phyloP scores from a whole-genome alignment of 2,888 invertebrate genomes.

The Leptopilina drosophilae region DNA sequence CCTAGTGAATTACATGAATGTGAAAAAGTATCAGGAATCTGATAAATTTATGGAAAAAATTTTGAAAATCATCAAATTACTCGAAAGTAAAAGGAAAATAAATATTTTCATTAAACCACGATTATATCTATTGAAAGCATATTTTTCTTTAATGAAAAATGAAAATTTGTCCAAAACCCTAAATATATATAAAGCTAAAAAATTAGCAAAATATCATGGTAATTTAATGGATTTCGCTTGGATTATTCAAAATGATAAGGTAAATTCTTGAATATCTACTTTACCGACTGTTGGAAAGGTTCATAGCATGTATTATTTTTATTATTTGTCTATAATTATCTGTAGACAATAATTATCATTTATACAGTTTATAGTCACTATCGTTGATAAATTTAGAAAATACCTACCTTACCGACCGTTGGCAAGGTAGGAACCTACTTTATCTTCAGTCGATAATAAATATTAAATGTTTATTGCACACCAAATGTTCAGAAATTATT shows the following conservation, averaged over 20 bases:
- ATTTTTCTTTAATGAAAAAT: not conserved
- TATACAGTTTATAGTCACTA: too few relatives aligned
- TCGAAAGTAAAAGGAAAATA: not conserved
- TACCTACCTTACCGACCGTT: too few relatives aligned
- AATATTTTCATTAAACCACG: slow-evolving; percentile 6
- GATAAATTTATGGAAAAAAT: not conserved
- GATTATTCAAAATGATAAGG: not conserved
- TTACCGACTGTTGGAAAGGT: too few relatives aligned
- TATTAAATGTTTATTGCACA: too few relatives aligned
- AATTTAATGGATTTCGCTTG: not conserved
- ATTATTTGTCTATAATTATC: too few relatives aligned
- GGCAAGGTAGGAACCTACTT: too few relatives aligned
- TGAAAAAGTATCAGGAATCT: not conserved
- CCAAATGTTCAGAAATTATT: too few relatives aligned
- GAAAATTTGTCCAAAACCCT: not conserved
- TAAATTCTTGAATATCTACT: not conserved
- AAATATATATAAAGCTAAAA: not conserved
- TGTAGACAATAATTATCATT: too few relatives aligned
- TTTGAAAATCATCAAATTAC: not conserved
- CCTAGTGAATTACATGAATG: not conserved
- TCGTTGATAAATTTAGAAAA: too few relatives aligned
- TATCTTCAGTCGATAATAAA: too few relatives aligned
- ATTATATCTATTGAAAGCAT: not conserved
- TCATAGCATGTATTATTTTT: too few relatives aligned
- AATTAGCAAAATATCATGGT: not conserved